phyloP scores from a whole-genome alignment of 2,797 vertebrate genomes.

The Anabacerthia variegaticeps region DNA sequence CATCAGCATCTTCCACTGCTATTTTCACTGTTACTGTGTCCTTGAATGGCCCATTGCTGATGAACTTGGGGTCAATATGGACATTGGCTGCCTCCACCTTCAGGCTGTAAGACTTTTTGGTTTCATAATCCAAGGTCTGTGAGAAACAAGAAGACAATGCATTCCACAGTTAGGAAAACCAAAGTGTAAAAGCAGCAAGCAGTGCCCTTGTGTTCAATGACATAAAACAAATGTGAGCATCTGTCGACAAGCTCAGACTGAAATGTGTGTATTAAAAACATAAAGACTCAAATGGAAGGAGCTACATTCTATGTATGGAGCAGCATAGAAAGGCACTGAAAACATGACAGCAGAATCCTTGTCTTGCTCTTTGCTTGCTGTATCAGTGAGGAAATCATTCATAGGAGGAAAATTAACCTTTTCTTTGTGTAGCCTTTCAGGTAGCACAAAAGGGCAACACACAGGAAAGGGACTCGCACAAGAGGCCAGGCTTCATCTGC shows the following conservation, averaged over 20 bases:
- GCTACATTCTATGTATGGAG: slow-evolving; percentile 46
- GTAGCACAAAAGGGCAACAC: neutral
- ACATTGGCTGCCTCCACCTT: slow-evolving; percentile 94
- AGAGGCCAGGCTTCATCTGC: neutral
- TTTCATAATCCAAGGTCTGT: slow-evolving; percentile 94
- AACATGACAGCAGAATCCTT: neutral
- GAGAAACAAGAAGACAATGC: slow-evolving; percentile 24
- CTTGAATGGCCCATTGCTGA: slow-evolving; percentile 93
- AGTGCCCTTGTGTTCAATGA: neutral
- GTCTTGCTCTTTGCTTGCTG: neutral
- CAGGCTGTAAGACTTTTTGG: slow-evolving; percentile 89
- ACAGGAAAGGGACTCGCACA: neutral
- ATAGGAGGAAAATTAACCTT: neutral
- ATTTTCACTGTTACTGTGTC: slow-evolving; percentile 95
- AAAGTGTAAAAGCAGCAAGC: neutral
- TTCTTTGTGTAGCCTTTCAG: neutral
- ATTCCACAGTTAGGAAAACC: neutral
- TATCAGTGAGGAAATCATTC: neutral
- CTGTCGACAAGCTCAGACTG: slow-evolving; percentile 45
- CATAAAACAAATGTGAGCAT: slow-evolving; percentile 42
- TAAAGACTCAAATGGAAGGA: slow-evolving; percentile 44
- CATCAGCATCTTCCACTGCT: slow-evolving; percentile 91
- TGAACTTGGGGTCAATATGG: slow-evolving; percentile 88
- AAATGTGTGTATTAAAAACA: slow-evolving; percentile 36
- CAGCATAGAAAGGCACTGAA: neutral